Base-by-base conservation (phyloP, 1,140 invertebrate genomes). In the Sminthurides bifidus region DNA sequence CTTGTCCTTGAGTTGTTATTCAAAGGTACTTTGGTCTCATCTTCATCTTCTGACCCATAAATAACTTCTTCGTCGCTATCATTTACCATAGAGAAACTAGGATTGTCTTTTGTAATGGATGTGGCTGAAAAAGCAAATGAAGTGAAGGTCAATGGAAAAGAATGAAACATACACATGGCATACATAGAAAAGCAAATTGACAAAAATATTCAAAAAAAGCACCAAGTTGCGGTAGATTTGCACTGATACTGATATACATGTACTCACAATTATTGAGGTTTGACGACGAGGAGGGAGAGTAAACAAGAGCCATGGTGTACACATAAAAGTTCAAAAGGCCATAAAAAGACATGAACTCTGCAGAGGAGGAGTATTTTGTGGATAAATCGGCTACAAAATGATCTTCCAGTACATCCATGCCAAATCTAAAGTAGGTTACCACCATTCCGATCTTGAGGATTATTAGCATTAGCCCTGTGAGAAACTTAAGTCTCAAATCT, bases 11-110 rank as follows among this genome's bases (percentile, higher is more conserved):
- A 58, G 31, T 60, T 54, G 19, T 65, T 57, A 23, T 68, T 69
- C 27, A 70, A 59, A n/a, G 69, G 68, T 8, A 60, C 54, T 57
- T 64, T 64, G 1, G 31, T 51, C 24, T 67, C 61, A 8, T 66
- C 67, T 38, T 90, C 87, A 66, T 90, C 87, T 60, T 92, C 88
- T 26, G 87, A 94, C 60, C 89, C 92, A 69, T 94, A 96, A 61
- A 94, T 85, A 6, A 94, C 88, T 64, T 96, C 93, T 75, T 96
- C 92, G 70, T 97, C 93, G 0, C 92, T 94, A 69, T 97, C 92
- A 71, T 96, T 95, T 53, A 98, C 86, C 92, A 97, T 96, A 12
- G 92, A 95, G 71, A 96, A 88, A 6, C 90, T 85, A 43, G 92
- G 92, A 75, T 96, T 96, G 74, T 96, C 92, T 74, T 94, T 95